These are phyloP conservation scores for Teinopalpus imperialis DNA, from an alignment of 2,888 invertebrate species.

Conservation along the genomic window DNA sequence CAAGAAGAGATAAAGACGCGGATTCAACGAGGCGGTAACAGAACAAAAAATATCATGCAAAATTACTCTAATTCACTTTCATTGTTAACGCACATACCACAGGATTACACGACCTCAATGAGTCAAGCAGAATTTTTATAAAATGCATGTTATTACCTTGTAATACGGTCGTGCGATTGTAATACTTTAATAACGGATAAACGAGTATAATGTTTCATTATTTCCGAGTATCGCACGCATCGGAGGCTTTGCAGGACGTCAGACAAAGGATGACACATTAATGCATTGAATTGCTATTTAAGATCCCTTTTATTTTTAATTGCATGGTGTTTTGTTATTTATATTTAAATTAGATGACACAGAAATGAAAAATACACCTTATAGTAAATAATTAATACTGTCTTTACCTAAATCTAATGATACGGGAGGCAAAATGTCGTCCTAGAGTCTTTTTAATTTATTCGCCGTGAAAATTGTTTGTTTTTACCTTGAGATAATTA, in stretches of 20 bases:
- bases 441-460: too few species aligned
- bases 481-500: too few species aligned
- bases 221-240: conserved; percentile 38
- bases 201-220: conserved; percentile 19
- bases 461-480: too few species aligned
- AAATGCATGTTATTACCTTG: conserved; percentile 26
- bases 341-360: too few species aligned
- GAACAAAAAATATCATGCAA: not conserved
- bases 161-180: conserved; percentile 22
- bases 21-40: conserved; percentile 14
- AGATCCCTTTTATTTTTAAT: conserved; percentile 32
- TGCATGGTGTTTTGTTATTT: conserved; percentile 1
- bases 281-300: conserved; percentile 24
- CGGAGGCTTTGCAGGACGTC: conserved; percentile 41
- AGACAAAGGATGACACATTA: conserved; percentile 45
- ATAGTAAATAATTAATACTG: too few species aligned
- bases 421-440: too few species aligned
- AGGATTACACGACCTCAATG: conserved; percentile 22
- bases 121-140: conserved; percentile 19
- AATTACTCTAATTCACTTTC: conserved; percentile 17
- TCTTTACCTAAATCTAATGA: too few species aligned
- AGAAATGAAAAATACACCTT: too few species aligned
- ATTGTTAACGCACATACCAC: conserved; percentile 12
- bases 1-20: not conserved
- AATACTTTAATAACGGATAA: conserved; percentile 9